Evolutionary conservation across 2,113 vertebrate genomes (phyloP), one percentile per base, ranked within the genome.

Genomic region (Odocoileus hemionus): DNA sequence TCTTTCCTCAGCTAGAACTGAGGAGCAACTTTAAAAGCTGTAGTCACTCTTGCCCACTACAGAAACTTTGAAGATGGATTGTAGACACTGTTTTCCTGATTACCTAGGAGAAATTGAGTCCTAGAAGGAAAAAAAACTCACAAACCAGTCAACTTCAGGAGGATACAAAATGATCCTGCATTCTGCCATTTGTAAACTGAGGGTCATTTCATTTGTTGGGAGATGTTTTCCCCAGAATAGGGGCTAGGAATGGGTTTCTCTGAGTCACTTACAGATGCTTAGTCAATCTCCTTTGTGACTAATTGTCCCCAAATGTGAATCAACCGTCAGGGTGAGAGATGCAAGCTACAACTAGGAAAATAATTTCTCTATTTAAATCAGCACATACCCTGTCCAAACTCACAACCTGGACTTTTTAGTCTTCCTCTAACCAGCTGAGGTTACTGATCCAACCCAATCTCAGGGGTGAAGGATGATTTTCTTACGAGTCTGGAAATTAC

Each of bases 221-320:
- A 94, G 91, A 93, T 74, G 78, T 93, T 88, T 97, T 97, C 67
- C 92, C 76, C 96, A 92, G 86, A 92, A 87, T 43, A 5, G 74
- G 57, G 89, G 33, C 55, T 67, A 89, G 61, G 36, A 87, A 86
- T 39, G 52, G 58, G 33, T 92, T 57, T 25, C 85, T 90, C 74
- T 93, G 83, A 94, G 96, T 96, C 89, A 95, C 45, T 89, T 89
- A 64, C 47, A 70, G 16, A 30, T 86, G 64, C 58, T 97, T 86
- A 90, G 19, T 47, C 94, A 92, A 21, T 85, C 50, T 95, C 82
- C 50, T 85, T 93, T 47, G 54, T 96, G 85, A 92, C 76, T 96
- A 57, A 92, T 28, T 74, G n/a, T 84, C 70, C 85, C 80, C 93
- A 92, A 43, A 89, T 92, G 61, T 86, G 67, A 93, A 92, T 90